Evolutionary conservation across 2,113 vertebrate species (phyloP).

Genomic region (Alligator mississippiensis): DNA sequence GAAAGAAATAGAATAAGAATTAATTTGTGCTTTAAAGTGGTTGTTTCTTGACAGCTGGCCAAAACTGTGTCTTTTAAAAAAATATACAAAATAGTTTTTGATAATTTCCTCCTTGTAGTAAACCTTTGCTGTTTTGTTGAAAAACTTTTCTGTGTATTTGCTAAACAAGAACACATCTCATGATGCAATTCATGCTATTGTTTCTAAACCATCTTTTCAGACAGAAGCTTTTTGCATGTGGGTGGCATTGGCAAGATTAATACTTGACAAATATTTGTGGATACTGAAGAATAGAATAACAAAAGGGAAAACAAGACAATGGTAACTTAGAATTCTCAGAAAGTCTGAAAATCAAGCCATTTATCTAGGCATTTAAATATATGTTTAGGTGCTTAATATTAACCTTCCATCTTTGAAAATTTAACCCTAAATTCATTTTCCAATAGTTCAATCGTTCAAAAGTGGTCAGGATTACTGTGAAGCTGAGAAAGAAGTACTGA

Average conservation of each 20-base stretch:
- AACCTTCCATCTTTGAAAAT: neutral
- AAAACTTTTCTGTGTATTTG: neutral
- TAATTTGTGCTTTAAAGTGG: neutral
- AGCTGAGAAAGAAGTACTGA: neutral
- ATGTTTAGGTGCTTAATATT: neutral
- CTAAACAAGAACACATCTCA: neutral
- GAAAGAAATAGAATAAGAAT: neutral
- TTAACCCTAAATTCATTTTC: neutral
- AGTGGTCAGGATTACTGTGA: neutral
- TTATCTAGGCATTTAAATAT: neutral
- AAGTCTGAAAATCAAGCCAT: neutral
- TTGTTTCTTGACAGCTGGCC: neutral
- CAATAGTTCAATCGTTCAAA: neutral
- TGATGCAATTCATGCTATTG: neutral
- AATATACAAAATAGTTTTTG: neutral
- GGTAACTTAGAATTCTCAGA: neutral
- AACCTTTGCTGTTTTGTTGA: neutral
- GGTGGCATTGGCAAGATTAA: constrained; percentile 20
- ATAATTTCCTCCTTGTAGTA: neutral
- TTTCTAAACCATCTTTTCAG: neutral
- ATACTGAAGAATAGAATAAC: constrained; percentile 3
- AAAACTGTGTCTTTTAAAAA: neutral
- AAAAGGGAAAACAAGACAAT: neutral
- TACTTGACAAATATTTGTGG: neutral
- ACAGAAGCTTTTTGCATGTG: constrained; percentile 1